These are phyloP conservation scores for Charina bottae DNA, from an alignment of 2,113 vertebrate species.

Conservation along the genomic window DNA sequence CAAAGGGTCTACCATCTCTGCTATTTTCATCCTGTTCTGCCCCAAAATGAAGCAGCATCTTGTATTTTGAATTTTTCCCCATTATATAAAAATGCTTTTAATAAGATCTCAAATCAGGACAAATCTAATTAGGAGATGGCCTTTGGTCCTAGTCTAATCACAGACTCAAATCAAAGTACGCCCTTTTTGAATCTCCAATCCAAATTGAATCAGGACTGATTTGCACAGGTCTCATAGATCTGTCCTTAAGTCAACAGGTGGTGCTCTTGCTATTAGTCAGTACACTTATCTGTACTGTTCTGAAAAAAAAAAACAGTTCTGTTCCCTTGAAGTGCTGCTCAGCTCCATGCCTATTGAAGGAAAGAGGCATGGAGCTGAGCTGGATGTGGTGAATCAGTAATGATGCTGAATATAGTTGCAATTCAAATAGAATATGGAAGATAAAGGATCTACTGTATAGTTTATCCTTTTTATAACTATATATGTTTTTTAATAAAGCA, in stretches of 20 bases:
- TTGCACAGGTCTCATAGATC: neutral
- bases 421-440: neutral
- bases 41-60: neutral
- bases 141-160: neutral
- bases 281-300: neutral
- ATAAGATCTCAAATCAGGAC: neutral
- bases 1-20: neutral
- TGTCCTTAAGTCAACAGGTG: slow-evolving; percentile 26
- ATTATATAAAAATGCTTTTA: neutral
- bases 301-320: neutral
- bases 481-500: neutral
- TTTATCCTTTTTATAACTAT: neutral
- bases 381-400: neutral
- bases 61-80: neutral
- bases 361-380: too few relatives aligned
- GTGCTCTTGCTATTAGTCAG: slow-evolving; percentile 22
- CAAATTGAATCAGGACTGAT: neutral
- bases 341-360: neutral
- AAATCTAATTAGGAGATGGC: neutral
- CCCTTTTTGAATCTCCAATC: neutral
- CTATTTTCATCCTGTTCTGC: neutral
- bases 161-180: neutral
- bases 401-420: neutral
- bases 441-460: neutral
- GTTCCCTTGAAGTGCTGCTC: slow-evolving; percentile 39